phyloP scores from a whole-genome alignment of 2,113 vertebrate genomes.

The Orycteropus afer region DNA sequence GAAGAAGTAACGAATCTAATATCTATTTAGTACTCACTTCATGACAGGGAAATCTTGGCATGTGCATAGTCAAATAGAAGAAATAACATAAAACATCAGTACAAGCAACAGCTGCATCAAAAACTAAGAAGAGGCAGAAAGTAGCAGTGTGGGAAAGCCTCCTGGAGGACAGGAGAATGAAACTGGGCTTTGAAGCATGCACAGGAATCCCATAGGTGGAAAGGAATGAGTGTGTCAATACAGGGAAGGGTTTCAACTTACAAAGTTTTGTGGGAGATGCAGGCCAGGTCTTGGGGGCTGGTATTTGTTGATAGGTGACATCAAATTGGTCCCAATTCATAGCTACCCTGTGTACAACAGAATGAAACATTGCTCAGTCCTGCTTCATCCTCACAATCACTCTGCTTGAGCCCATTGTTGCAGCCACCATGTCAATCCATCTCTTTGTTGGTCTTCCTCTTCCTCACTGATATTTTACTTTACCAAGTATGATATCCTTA shows the following conservation, averaged over 20 bases:
- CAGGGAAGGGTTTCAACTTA: not conserved
- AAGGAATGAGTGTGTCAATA: not conserved
- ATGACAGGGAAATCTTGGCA: not conserved
- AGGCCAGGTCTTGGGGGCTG: not conserved
- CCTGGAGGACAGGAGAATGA: not conserved
- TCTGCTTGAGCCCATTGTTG: no score
- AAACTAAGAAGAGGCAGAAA: not conserved
- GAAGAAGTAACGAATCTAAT: not conserved
- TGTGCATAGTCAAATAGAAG: not conserved
- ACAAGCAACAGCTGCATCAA: not conserved
- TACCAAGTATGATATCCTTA: no score
- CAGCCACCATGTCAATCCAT: no score
- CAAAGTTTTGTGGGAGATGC: not conserved
- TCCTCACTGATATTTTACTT: no score
- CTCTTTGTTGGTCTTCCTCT: no score
- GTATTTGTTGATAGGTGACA: no score
- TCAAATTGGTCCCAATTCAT: no score
- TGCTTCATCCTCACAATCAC: no score
- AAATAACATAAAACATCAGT: not conserved
- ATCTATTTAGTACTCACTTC: not conserved
- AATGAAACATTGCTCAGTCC: no score
- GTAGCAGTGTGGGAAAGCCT: not conserved
- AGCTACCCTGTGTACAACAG: no score
- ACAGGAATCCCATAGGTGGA: not conserved
- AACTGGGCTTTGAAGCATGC: not conserved